These are phyloP conservation scores for Gadopsis bispinosus DNA, from an alignment of 2,797 vertebrate species.

Conservation along the genomic window DNA sequence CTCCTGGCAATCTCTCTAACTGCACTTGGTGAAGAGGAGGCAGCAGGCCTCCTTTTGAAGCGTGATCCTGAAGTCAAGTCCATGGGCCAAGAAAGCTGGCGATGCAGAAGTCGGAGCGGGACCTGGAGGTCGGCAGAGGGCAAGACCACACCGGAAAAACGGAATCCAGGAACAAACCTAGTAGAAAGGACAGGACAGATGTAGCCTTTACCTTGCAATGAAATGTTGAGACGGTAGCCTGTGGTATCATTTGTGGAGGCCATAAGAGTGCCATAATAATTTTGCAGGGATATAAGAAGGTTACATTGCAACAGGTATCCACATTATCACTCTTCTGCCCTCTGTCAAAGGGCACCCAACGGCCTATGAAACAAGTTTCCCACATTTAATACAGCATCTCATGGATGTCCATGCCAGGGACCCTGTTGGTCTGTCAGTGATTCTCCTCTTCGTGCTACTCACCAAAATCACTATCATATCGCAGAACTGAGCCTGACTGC, in stretches of 20 bases:
- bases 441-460: background rate
- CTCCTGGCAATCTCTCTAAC: slow-evolving; percentile 73
- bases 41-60: slow-evolving; percentile 77
- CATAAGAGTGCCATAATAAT: background rate
- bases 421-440: background rate
- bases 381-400: background rate
- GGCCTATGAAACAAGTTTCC: background rate
- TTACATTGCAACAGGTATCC: background rate
- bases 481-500: background rate
- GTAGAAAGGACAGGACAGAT: slow-evolving; percentile 37
- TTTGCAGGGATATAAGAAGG: background rate
- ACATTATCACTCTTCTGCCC: background rate
- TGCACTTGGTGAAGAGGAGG: slow-evolving; percentile 63
- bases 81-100: slow-evolving; percentile 63
- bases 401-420: background rate
- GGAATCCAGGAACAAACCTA: slow-evolving; percentile 58
- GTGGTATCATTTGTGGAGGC: background rate
- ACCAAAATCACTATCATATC: background rate
- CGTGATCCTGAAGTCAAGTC: slow-evolving; percentile 69
- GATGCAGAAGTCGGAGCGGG: slow-evolving; percentile 29
- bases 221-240: background rate
- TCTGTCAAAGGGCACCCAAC: background rate
- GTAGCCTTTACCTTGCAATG: background rate
- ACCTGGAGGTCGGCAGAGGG: slow-evolving; percentile 6
- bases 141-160: slow-evolving; percentile 25